Conservation (phyloP, 2,888 invertebrate species). For the Lymantria dispar region DNA sequence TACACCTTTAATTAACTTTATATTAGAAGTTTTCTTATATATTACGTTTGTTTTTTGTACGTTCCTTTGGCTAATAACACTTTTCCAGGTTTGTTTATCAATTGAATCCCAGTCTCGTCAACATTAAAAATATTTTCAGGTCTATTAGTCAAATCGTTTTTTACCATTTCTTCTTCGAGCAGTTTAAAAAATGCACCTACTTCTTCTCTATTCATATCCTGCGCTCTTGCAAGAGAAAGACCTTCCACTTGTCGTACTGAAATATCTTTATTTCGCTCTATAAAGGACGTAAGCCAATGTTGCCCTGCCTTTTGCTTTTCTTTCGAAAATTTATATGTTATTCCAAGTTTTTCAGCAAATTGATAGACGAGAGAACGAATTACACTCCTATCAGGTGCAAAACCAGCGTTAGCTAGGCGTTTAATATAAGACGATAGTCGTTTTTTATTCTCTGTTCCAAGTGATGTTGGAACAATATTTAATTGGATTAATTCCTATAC, state of each 20-base stretch:
- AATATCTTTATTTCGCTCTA: not conserved
- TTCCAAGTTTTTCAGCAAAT: conserved; percentile 1
- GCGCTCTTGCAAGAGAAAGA: not conserved
- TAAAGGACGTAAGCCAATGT: not conserved
- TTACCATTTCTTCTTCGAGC: conserved; percentile 10
- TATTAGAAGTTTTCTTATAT: too few species aligned
- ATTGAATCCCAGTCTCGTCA: conserved; percentile 48
- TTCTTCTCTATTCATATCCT: conserved; percentile 29
- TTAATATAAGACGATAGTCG: conserved; percentile 1
- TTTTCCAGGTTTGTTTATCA: conserved; percentile 42
- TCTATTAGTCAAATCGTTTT: conserved; percentile 32
- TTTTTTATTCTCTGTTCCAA: not conserved
- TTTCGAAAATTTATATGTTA: not conserved
- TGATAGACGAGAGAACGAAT: conserved; percentile 1
- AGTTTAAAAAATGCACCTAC: conserved; percentile 29
- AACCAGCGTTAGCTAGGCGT: not conserved
- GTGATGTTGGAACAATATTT: too few species aligned
- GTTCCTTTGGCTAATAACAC: conserved; percentile 3
- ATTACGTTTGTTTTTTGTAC: too few species aligned
- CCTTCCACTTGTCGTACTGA: not conserved
- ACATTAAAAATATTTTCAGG: conserved; percentile 45
- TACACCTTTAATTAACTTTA: too few species aligned
- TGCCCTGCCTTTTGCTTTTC: not conserved
- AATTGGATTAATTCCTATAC: too few species aligned
- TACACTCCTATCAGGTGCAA: not conserved